phyloP scores from a whole-genome alignment of 2,888 invertebrate species.

The Cosmopolites sordidus region DNA sequence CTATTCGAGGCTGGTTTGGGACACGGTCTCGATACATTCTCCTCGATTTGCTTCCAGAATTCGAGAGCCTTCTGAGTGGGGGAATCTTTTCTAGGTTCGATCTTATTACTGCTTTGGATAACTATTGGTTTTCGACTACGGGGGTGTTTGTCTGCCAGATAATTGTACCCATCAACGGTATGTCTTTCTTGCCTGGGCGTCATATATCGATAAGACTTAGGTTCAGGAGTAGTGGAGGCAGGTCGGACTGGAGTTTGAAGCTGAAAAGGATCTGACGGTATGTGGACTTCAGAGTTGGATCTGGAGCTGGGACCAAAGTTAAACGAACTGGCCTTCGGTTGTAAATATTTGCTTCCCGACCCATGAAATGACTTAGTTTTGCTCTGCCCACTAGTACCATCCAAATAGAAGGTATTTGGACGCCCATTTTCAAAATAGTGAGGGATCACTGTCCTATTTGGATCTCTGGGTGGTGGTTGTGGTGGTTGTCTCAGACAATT shows the following conservation, averaged over 20 bases:
- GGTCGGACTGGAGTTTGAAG: slow-evolving; percentile 41
- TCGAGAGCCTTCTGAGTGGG: slow-evolving; percentile 54
- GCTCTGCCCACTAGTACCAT: slow-evolving; percentile 36
- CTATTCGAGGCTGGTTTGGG: slow-evolving; percentile 30
- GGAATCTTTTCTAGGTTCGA: slow-evolving; percentile 27
- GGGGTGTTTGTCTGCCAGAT: slow-evolving; percentile 68
- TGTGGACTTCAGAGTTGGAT: slow-evolving; percentile 46
- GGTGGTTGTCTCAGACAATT: slow-evolving; percentile 48
- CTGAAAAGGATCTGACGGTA: slow-evolving; percentile 36
- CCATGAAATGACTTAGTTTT: slow-evolving; percentile 33
- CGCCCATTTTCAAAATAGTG: slow-evolving; percentile 44
- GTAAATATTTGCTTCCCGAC: slow-evolving; percentile 33
- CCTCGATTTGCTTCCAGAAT: slow-evolving; percentile 62
- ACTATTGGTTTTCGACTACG: slow-evolving; percentile 70
- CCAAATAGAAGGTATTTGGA: slow-evolving; percentile 54
- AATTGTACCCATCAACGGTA: slow-evolving; percentile 51
- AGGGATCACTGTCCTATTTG: slow-evolving; percentile 56
- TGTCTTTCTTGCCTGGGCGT: slow-evolving; percentile 27
- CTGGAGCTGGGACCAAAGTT: slow-evolving; percentile 38
- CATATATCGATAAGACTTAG: slow-evolving; percentile 33
- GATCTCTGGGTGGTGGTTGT: slow-evolving; percentile 76
- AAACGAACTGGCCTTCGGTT: slow-evolving; percentile 43
- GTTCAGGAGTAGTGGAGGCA: slow-evolving; percentile 45
- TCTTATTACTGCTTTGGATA: slow-evolving; percentile 53
- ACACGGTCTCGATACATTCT: slow-evolving; percentile 25